phyloP scores from a whole-genome alignment of 2,888 invertebrate genomes.

The Teleogryllus oceanicus region DNA sequence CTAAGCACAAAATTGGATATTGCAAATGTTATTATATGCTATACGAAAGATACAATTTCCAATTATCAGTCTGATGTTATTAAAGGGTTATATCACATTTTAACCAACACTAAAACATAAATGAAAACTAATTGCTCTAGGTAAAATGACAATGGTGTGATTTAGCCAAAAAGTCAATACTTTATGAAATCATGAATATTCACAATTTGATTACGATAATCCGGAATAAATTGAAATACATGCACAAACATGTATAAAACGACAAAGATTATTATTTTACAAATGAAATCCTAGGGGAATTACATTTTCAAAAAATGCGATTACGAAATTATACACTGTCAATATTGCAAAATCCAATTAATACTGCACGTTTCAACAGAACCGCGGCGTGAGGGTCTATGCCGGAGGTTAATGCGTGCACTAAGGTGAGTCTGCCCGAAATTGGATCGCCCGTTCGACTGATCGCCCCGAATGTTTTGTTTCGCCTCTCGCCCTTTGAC shows the following conservation, averaged over 20 bases:
- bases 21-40: not conserved
- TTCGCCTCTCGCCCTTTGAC: not conserved
- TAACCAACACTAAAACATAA: not conserved
- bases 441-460: no score
- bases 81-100: slow-evolving; percentile 9
- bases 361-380: not conserved
- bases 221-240: slow-evolving; percentile 18
- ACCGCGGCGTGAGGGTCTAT: not conserved
- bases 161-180: slow-evolving; percentile 11
- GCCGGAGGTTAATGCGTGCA: slow-evolving; percentile 7
- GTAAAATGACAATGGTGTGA: slow-evolving; percentile 4
- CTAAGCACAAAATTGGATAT: not conserved
- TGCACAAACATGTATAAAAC: slow-evolving; percentile 9
- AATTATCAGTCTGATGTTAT: slow-evolving; percentile 18
- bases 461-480: no score
- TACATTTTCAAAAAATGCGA: not conserved
- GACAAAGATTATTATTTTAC: slow-evolving; percentile 18
- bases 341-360: slow-evolving; percentile 18
- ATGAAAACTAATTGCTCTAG: not conserved
- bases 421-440: not conserved
- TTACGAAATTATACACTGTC: slow-evolving; percentile 18
- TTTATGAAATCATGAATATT: slow-evolving; percentile 18
- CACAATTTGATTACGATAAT: slow-evolving; percentile 2
- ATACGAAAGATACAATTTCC: slow-evolving; percentile 18
- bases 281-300: slow-evolving; percentile 2